Conservation (phyloP, 2,113 vertebrate species). For the Xiphias gladius region DNA sequence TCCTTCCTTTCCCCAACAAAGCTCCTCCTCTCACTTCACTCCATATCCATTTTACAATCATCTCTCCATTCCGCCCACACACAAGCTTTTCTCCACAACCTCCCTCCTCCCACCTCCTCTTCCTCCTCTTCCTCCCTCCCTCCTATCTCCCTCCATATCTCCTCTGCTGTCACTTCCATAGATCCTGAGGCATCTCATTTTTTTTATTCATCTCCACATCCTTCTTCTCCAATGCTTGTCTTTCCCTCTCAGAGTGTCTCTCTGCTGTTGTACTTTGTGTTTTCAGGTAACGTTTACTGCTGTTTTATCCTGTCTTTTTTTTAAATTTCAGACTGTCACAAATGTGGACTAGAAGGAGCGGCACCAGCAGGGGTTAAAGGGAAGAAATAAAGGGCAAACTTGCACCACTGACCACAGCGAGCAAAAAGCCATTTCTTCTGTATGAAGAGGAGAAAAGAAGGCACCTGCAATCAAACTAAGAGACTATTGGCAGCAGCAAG, state of each 20-base stretch:
- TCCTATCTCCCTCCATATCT: conserved; percentile 45
- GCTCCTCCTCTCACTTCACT: conserved; percentile 50
- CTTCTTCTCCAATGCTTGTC: conserved; percentile 16
- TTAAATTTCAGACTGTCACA: conserved; percentile 29
- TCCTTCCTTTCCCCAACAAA: neutral
- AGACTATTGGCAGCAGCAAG: conserved; percentile 2
- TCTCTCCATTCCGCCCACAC: conserved; percentile 68
- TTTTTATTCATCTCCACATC: conserved; percentile 36
- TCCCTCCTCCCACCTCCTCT: neutral
- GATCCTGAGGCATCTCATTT: conserved; percentile 58
- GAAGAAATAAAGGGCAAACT: neutral
- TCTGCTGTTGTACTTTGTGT: conserved; percentile 7
- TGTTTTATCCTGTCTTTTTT: conserved; percentile 1
- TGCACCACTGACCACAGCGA: conserved; percentile 18
- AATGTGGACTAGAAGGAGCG: conserved; percentile 5
- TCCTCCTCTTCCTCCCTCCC: neutral
- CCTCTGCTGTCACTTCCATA: conserved; percentile 67
- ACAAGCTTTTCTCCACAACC: conserved; percentile 22
- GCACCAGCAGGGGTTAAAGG: conserved; percentile 11
- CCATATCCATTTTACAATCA: conserved; percentile 61
- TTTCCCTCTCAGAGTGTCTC: conserved; percentile 2
- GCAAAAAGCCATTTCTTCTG: neutral
- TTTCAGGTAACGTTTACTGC: conserved; percentile 27
- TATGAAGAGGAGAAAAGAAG: conserved; percentile 16
- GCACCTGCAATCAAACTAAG: conserved; percentile 35